These are phyloP conservation scores for Brachypalpus laphriformis DNA, from an alignment of 2,888 invertebrate species.

Conservation along the genomic window DNA sequence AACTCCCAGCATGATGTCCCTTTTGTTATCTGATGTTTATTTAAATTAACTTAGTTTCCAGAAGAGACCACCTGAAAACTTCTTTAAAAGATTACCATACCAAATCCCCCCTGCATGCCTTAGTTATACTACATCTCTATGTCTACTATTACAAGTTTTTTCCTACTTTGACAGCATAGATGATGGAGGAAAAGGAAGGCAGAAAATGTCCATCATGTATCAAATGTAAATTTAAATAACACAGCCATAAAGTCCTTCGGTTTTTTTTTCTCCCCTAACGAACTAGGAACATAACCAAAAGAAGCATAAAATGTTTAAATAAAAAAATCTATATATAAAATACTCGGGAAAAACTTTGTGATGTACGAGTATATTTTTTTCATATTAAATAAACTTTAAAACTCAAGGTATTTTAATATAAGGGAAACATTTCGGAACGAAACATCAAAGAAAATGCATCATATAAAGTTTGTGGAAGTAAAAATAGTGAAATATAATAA, in stretches of 20 bases:
- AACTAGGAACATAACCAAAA: background rate
- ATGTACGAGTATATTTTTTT: slow-evolving; percentile 1
- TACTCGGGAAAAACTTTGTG: background rate
- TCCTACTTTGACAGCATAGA: slow-evolving; percentile 19
- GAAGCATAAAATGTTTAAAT: background rate
- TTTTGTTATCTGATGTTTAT: slow-evolving; percentile 16
- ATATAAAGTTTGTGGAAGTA: background rate
- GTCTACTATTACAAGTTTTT: background rate
- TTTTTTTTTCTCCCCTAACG: background rate
- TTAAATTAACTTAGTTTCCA: slow-evolving; percentile 44
- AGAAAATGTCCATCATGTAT: slow-evolving; percentile 59
- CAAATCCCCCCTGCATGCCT: slow-evolving; percentile 4
- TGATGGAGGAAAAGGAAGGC: slow-evolving; percentile 22
- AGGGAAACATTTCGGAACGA: background rate
- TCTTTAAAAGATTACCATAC: slow-evolving; percentile 49
- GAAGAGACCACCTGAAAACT: slow-evolving; percentile 56
- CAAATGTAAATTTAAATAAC: slow-evolving; percentile 49
- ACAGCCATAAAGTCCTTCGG: slow-evolving; percentile 14
- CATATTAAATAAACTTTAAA: slow-evolving; percentile 25
- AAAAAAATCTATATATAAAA: background rate
- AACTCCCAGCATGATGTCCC: slow-evolving; percentile 10
- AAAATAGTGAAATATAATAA: slow-evolving; percentile 13
- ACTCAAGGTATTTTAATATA: slow-evolving; percentile 10
- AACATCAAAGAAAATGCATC: slow-evolving; percentile 9
- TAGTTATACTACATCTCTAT: background rate